A percentile compares a stretch with the other conserved stretches of the same genome.
These are phyloP conservation scores for Stictonetta naevosa DNA, from an alignment of 2,113 vertebrate genomes.

Conservation along the genomic window DNA sequence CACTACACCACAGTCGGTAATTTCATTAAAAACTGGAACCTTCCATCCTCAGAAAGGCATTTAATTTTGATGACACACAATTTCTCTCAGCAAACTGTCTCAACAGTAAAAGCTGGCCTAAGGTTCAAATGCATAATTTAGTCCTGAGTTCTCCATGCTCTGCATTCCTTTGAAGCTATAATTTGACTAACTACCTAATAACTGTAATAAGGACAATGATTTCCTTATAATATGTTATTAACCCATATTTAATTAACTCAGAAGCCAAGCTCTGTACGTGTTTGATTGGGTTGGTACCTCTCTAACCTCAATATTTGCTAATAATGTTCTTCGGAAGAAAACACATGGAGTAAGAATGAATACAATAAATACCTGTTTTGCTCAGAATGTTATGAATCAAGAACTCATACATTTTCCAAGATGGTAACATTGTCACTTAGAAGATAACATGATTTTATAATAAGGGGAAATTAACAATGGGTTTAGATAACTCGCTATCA, in stretches of 20 bases:
- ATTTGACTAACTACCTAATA: constrained; percentile 93
- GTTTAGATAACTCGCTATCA: neutral
- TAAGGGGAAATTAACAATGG: constrained; percentile 42
- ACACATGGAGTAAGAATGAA: constrained; percentile 34
- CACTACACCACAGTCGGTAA: constrained; percentile 86
- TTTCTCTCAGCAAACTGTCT: constrained; percentile 89
- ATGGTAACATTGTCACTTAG: neutral
- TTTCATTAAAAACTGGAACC: constrained; percentile 96
- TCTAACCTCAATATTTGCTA: constrained; percentile 79
- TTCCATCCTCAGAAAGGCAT: constrained; percentile 92
- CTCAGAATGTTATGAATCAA: constrained; percentile 30
- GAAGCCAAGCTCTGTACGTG: constrained; percentile 75
- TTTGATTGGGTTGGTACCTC: constrained; percentile 82
- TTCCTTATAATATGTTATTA: constrained; percentile 87
- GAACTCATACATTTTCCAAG: constrained; percentile 38
- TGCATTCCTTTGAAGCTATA: constrained; percentile 90
- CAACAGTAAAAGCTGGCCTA: constrained; percentile 90
- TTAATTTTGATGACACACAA: constrained; percentile 96
- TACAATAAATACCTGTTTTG: constrained; percentile 29
- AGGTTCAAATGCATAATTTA: constrained; percentile 94
- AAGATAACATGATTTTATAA: constrained; percentile 38
- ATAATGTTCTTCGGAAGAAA: constrained; percentile 69
- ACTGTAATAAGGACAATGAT: constrained; percentile 93
- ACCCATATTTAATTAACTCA: constrained; percentile 83
- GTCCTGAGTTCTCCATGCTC: constrained; percentile 87